phyloP scores from a whole-genome alignment of 2,888 invertebrate genomes.

The Lasioglossum pauxillum region DNA sequence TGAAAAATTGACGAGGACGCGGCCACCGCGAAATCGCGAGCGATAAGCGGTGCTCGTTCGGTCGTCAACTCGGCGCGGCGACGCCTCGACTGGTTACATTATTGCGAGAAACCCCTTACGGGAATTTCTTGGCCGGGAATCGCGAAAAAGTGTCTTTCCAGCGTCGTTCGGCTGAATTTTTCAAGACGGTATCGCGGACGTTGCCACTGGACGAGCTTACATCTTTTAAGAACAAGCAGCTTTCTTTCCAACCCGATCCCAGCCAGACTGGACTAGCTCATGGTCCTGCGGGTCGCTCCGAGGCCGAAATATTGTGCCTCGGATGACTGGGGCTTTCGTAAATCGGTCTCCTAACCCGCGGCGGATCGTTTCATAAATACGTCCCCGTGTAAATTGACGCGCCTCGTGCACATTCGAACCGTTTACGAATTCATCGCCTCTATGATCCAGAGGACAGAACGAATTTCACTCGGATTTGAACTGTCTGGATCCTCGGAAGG shows the following conservation, averaged over 20 bases:
- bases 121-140: conserved; percentile 53
- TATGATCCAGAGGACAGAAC: background rate
- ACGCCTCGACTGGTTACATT: conserved; percentile 56
- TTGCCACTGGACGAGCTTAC: conserved; percentile 71
- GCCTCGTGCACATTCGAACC: background rate
- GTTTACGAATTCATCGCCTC: conserved; percentile 7
- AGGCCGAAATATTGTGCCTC: background rate
- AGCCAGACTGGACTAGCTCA: background rate
- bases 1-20: conserved; percentile 41
- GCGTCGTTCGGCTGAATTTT: conserved; percentile 75
- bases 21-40: conserved; percentile 35
- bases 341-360: background rate
- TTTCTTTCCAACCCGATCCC: conserved; percentile 23
- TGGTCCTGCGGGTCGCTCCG: background rate
- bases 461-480: background rate
- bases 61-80: background rate
- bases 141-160: conserved; percentile 65
- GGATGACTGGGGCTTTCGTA: background rate
- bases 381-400: background rate
- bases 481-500: background rate
- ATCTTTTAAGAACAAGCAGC: conserved; percentile 70
- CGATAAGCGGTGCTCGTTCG: conserved; percentile 28
- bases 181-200: conserved; percentile 67
- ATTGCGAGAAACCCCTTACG: conserved; percentile 55
- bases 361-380: background rate